A percentile compares a stretch with the other conserved stretches of the same genome.
Conservation (phyloP, 2,888 invertebrate genomes). For the Elaeidobius kamerunicus region DNA sequence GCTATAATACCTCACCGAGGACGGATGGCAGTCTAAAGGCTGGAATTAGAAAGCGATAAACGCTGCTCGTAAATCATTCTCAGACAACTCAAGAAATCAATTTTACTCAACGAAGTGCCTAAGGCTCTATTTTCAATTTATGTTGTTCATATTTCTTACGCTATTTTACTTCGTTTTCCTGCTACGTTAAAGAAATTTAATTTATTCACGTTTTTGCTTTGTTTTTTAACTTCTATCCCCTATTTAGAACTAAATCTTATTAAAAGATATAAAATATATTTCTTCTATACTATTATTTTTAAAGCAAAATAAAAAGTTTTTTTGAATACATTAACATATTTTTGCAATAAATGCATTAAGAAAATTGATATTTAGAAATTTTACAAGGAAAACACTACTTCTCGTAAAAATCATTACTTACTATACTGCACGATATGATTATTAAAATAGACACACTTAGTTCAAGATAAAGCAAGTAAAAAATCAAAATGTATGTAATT, state of each 20-base stretch:
- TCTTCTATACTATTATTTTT: no score
- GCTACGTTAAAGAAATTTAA: background rate
- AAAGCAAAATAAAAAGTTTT: no score
- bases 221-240: background rate
- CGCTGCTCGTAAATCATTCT: constrained; percentile 14
- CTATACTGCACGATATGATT: no score
- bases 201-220: background rate
- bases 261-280: no score
- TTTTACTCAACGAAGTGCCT: constrained; percentile 1
- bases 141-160: background rate
- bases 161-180: background rate
- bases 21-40: constrained; percentile 3
- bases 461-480: no score
- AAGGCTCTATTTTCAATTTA: background rate
- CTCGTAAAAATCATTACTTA: no score
- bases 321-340: no score
- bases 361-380: no score
- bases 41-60: constrained; percentile 8
- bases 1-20: constrained; percentile 7
- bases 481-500: no score
- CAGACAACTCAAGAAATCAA: constrained; percentile 15
- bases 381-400: no score
- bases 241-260: background rate
- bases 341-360: no score
- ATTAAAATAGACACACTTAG: no score